These are phyloP conservation scores for Cantharis lateralis DNA, from an alignment of 2,888 invertebrate species.

Conservation along the genomic window DNA sequence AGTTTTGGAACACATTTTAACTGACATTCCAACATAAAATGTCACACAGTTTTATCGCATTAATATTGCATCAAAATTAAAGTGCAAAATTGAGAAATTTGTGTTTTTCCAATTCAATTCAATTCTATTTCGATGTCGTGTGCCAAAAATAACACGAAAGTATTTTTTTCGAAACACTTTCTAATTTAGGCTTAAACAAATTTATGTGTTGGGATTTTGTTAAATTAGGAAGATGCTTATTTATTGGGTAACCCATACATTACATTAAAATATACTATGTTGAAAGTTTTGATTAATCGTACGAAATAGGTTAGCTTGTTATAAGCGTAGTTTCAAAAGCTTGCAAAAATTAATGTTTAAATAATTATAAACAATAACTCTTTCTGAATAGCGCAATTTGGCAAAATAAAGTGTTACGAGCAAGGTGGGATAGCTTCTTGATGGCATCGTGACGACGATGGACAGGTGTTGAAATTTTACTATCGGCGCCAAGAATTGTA, in stretches of 20 bases:
- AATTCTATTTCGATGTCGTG: not conserved
- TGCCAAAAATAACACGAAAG: not conserved
- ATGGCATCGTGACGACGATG: constrained; percentile 36
- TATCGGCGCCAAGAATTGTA: constrained; percentile 39
- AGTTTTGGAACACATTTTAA: too few relatives aligned
- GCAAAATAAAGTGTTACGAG: constrained; percentile 12
- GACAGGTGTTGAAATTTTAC: constrained; percentile 43
- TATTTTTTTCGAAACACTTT: not conserved
- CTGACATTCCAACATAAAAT: too few relatives aligned
- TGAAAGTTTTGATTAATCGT: not conserved
- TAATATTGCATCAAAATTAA: not conserved
- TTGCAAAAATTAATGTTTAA: not conserved
- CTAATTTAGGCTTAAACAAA: not conserved
- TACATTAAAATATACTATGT: not conserved
- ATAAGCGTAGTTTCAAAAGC: not conserved
- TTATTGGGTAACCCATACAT: not conserved
- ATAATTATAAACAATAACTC: not conserved
- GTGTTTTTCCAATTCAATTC: not conserved
- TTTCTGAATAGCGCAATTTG: constrained; percentile 5
- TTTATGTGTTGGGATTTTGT: not conserved
- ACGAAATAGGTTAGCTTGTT: not conserved
- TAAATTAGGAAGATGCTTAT: not conserved
- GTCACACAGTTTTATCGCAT: constrained; percentile 8
- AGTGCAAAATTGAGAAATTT: not conserved
- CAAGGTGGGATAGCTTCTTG: constrained; percentile 27